Evolutionary conservation across 2,797 vertebrate genomes (phyloP).

Genomic region (Miichthys miiuy): DNA sequence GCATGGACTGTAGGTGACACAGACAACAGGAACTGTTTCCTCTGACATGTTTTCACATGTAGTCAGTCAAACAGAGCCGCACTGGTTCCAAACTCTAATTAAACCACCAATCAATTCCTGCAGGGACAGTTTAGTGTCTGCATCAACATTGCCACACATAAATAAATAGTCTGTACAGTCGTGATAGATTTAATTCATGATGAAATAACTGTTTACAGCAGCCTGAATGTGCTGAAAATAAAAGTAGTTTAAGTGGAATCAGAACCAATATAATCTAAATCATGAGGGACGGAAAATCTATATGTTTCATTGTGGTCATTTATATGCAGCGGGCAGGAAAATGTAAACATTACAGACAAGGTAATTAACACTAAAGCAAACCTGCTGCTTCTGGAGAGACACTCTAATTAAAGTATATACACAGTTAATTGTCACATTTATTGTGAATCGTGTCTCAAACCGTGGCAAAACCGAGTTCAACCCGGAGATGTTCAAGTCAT

Average conservation of each 20-base stretch:
- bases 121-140: neutral
- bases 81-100: neutral
- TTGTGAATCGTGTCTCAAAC: neutral
- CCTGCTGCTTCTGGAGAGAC: neutral
- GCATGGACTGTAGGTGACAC: neutral
- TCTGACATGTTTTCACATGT: neutral
- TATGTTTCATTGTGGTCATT: neutral
- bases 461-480: neutral
- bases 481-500: neutral
- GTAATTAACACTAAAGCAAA: neutral
- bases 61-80: neutral
- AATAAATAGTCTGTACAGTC: neutral
- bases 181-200: neutral
- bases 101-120: neutral
- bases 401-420: neutral
- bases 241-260: neutral
- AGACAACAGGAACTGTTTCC: conserved; percentile 1
- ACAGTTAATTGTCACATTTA: neutral
- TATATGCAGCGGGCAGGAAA: neutral
- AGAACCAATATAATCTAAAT: neutral
- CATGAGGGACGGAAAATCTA: neutral
- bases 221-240: neutral
- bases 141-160: neutral
- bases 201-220: neutral
- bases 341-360: neutral